These are phyloP conservation scores for Catharus ustulatus DNA, from an alignment of 2,797 vertebrate genomes.

Conservation along the genomic window DNA sequence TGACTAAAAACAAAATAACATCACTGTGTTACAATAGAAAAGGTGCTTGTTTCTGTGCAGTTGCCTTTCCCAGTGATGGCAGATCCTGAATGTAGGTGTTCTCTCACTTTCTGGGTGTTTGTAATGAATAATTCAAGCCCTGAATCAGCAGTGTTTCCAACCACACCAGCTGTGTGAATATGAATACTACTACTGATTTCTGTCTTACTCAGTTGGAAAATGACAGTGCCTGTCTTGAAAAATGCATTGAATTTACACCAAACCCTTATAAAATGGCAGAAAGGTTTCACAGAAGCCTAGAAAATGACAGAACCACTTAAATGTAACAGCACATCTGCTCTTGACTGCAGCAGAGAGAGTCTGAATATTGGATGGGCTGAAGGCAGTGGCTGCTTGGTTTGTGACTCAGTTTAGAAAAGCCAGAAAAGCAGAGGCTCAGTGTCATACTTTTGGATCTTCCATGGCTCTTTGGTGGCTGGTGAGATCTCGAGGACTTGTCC, in stretches of 20 bases:
- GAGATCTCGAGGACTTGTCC: neutral
- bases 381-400: neutral
- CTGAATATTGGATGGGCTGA: neutral
- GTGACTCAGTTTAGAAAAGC: neutral
- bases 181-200: neutral
- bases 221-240: neutral
- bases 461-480: neutral
- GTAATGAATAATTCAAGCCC: constrained; percentile 33
- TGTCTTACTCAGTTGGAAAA: neutral
- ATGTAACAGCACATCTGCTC: neutral
- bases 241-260: neutral
- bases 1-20: neutral
- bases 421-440: neutral
- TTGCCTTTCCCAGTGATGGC: neutral
- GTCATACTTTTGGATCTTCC: constrained; percentile 41
- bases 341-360: neutral
- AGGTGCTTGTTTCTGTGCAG: neutral
- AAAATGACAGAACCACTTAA: neutral
- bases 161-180: neutral
- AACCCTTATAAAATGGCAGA: neutral
- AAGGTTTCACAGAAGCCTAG: neutral
- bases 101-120: neutral
- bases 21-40: neutral
- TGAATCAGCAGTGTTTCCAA: neutral
- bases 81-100: neutral